A percentile compares a stretch with the other conserved stretches of the same genome.
Conservation (phyloP, 2,113 vertebrate species). For the Glareola pratincola region DNA sequence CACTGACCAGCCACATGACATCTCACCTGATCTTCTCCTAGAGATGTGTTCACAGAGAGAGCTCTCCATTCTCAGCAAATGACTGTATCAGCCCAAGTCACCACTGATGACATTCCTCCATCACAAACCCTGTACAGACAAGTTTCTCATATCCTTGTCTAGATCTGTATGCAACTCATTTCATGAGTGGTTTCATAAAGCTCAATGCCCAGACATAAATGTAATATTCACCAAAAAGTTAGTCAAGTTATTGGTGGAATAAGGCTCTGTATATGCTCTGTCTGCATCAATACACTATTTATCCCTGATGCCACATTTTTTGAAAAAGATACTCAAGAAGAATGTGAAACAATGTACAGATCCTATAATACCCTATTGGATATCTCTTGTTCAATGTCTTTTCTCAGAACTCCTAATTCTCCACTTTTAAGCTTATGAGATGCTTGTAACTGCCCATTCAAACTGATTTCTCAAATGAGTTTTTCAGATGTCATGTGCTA, state of each 20-base stretch:
- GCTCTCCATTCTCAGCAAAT: not conserved
- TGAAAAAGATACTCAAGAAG: not conserved
- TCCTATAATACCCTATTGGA: not conserved
- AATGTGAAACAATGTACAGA: not conserved
- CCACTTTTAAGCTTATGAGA: not conserved
- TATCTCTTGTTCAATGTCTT: not conserved
- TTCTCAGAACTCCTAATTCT: not conserved
- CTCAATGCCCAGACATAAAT: not conserved
- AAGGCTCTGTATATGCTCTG: not conserved
- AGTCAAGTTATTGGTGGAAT: not conserved
- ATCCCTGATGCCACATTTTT: not conserved
- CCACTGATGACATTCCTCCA: not conserved
- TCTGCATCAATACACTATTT: not conserved
- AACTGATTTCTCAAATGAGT: conserved; percentile 16
- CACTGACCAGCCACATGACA: not conserved
- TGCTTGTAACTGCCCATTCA: not conserved
- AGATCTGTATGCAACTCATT: not conserved
- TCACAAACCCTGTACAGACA: not conserved
- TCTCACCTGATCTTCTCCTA: not conserved
- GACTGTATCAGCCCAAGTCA: not conserved
- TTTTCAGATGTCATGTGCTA: not conserved
- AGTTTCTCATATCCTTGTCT: not conserved
- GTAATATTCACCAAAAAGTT: not conserved
- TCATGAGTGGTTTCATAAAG: not conserved
- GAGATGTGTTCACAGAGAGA: not conserved